These are phyloP conservation scores for Morus bassanus DNA, from an alignment of 2,797 vertebrate species.

Conservation along the genomic window DNA sequence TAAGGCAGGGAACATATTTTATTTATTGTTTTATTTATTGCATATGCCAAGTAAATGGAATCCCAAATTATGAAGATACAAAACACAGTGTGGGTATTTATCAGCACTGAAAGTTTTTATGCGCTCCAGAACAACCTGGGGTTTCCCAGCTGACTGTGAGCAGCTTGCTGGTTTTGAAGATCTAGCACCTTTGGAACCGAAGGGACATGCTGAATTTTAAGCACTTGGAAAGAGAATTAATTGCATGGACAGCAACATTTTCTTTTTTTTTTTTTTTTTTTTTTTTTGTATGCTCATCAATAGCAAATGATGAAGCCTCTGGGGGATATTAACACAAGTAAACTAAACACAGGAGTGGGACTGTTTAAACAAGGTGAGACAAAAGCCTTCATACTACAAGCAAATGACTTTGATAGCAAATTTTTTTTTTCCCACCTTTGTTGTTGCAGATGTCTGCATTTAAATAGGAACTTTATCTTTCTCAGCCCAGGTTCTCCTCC, in stretches of 20 bases:
- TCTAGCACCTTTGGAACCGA: conserved; percentile 64
- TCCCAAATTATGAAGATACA: conserved; percentile 53
- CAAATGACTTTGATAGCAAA: conserved; percentile 13
- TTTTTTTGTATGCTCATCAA: conserved; percentile 28
- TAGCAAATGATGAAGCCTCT: conserved; percentile 56
- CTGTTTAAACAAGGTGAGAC: conserved; percentile 45
- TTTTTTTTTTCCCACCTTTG: conserved; percentile 9
- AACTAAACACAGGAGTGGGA: conserved; percentile 51
- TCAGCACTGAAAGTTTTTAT: conserved; percentile 58
- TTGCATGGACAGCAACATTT: conserved; percentile 23
- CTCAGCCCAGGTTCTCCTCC: neutral
- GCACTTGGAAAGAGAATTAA: conserved; percentile 30
- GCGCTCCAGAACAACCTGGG: conserved; percentile 32
- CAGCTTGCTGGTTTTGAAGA: conserved; percentile 67
- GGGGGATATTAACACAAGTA: conserved; percentile 49
- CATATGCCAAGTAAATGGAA: conserved; percentile 40
- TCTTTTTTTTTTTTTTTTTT: neutral
- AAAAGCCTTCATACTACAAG: conserved; percentile 1
- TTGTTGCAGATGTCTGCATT: conserved; percentile 8
- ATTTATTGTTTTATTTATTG: conserved; percentile 64
- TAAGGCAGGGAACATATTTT: conserved; percentile 45
- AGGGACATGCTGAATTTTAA: conserved; percentile 53
- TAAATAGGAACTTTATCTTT: conserved; percentile 5
- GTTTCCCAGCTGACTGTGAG: conserved; percentile 40
- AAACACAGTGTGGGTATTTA: conserved; percentile 57